Evolutionary conservation across 2,113 vertebrate species (phyloP), one percentile per base, ranked within the genome.

Genomic region (Tyrannus savana): DNA sequence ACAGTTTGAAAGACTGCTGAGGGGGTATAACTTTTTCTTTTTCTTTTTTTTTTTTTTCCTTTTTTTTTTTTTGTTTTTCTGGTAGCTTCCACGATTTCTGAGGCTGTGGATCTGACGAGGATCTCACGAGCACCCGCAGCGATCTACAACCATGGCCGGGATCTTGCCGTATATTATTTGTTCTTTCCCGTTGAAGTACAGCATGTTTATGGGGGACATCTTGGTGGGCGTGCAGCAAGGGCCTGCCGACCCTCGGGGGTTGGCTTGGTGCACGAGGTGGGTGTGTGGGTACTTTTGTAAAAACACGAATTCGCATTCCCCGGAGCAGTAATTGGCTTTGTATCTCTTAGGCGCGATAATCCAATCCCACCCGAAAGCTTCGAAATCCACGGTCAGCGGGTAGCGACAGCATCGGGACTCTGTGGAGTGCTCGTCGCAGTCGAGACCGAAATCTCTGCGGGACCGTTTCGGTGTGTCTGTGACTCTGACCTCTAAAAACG

Each of bases 301-400:
- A 98, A 99, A 99, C 87, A 99, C 99, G 97, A 99, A 99, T 98
- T 99, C 99, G 42, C 99, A 99, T 97, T 99, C 99, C 94, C 99
- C 99, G 1, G 99, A 99, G 98, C 99, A 99, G 68, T 99, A 99
- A 95, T 99, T 99, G 28, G 99, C 99, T 98, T 99, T 99, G 97
- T 99, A 99, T 98, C 99, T 98, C 91, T 99, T 99, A 19, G 99
- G 99, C n/a, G 99, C 99, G 9, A 99, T 99, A 98, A 99, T 99
- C 99, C 99, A 99, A 97, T 99, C 99, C 98, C 98, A 99, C 79
- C 99, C 99, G 6, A 99, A 99, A 79, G 99, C 99, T 97, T 99
- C 99, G 31, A 99, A 99, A 98, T 99, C 99, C 97, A 99, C 99
- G 0, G 99, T 99, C 92, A 99, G 98, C 0, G 99, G 99, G 85